Conservation (phyloP, 2,797 vertebrate genomes). For the Clarias fuscus region DNA sequence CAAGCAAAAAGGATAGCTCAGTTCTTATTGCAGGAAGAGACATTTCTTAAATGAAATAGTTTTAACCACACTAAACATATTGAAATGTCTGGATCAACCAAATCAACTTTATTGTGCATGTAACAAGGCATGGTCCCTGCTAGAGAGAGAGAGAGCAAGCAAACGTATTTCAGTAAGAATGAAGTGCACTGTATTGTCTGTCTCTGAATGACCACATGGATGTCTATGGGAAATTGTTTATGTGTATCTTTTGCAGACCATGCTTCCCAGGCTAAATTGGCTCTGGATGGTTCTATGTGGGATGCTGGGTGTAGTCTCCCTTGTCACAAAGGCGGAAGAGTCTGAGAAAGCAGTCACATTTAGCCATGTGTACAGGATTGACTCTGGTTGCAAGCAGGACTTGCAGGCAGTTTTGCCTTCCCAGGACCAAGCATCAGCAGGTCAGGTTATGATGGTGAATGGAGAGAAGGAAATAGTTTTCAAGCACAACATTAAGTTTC, state of each 20-base stretch:
- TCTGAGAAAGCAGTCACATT: conserved; percentile 79
- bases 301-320: conserved; percentile 64
- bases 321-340: conserved; percentile 56
- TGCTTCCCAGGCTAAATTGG: conserved; percentile 67
- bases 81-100: conserved; percentile 49
- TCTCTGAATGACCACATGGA: conserved; percentile 7
- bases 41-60: conserved; percentile 50
- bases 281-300: conserved; percentile 65
- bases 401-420: conserved; percentile 57
- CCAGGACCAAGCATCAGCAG: conserved; percentile 52
- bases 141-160: conserved; percentile 52
- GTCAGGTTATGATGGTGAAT: conserved; percentile 52
- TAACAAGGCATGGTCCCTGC: conserved; percentile 46
- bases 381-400: conserved; percentile 75
- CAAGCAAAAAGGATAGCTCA: conserved; percentile 58
- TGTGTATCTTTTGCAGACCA: conserved; percentile 59
- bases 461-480: conserved; percentile 86
- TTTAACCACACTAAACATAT: conserved; percentile 55
- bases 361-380: conserved; percentile 85
- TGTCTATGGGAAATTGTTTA: conserved; percentile 41
- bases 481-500: conserved; percentile 84
- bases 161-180: conserved; percentile 2
- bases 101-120: conserved; percentile 44
- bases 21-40: conserved; percentile 53
- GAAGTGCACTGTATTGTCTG: conserved; percentile 3